phyloP scores from a whole-genome alignment of 2,797 vertebrate species.

The Argentina silus region DNA sequence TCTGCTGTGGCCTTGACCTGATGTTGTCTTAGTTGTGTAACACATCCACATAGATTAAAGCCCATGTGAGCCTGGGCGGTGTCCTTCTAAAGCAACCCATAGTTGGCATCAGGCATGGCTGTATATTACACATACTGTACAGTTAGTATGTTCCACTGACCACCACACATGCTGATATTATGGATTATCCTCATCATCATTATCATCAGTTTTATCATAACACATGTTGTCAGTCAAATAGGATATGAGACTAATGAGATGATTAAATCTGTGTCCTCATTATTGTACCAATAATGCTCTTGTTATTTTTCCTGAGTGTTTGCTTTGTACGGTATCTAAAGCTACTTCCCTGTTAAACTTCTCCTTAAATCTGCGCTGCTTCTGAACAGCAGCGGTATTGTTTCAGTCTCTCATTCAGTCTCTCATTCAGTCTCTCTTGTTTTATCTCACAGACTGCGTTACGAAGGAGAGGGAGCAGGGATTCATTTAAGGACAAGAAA shows the following conservation, averaged over 20 bases:
- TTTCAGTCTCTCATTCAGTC: background rate
- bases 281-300: background rate
- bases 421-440: constrained; percentile 20
- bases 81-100: too few species aligned
- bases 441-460: constrained; percentile 83
- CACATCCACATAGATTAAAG: constrained; percentile 41
- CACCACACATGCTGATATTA: too few species aligned
- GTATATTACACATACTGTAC: too few species aligned
- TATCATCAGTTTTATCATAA: too few species aligned
- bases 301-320: too few species aligned
- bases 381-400: background rate
- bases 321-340: background rate
- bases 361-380: background rate
- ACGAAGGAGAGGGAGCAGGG: constrained; percentile 92
- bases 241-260: background rate
- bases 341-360: background rate
- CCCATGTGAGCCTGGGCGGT: background rate
- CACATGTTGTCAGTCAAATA: background rate
- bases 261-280: too few species aligned
- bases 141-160: too few species aligned
- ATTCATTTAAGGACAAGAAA: constrained; percentile 95
- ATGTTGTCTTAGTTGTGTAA: constrained; percentile 51
- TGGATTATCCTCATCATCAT: too few species aligned
- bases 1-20: constrained; percentile 45
- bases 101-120: too few species aligned